Evolutionary conservation across 2,797 vertebrate genomes (phyloP).

Genomic region (Rhinatrema bivittatum): DNA sequence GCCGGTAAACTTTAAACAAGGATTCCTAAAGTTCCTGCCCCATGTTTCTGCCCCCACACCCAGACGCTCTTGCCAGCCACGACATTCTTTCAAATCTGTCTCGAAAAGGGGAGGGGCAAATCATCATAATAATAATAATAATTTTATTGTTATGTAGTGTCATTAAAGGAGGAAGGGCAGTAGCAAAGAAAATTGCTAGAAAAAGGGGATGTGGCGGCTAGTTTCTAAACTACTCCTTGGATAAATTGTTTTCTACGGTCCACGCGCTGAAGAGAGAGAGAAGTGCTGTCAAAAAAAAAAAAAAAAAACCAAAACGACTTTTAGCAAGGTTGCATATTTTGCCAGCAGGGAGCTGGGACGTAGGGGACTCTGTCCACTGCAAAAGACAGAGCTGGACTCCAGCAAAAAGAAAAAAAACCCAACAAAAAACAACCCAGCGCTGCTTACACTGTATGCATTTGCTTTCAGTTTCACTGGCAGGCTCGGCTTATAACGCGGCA

Average conservation of each 20-base stretch:
- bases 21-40: slow-evolving; percentile 60
- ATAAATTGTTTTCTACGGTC: slow-evolving; percentile 15
- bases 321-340: slow-evolving; percentile 45
- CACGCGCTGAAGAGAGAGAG: slow-evolving; percentile 17
- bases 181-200: slow-evolving; percentile 1
- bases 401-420: too few relatives aligned
- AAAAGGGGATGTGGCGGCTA: slow-evolving; percentile 26
- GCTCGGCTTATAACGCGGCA: too few relatives aligned
- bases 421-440: too few relatives aligned
- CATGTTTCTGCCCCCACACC: slow-evolving; percentile 61
- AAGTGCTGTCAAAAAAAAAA: slow-evolving; percentile 36
- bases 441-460: too few relatives aligned
- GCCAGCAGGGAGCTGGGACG: slow-evolving; percentile 38
- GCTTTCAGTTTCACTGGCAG: too few relatives aligned
- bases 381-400: slow-evolving; percentile 27
- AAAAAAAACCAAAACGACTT: too few relatives aligned
- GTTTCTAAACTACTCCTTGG: slow-evolving; percentile 26
- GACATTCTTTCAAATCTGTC: slow-evolving; percentile 57
- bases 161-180: slow-evolving; percentile 27
- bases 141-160: slow-evolving; percentile 43
- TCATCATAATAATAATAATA: slow-evolving; percentile 34
- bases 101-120: slow-evolving; percentile 39
- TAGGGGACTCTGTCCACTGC: too few relatives aligned
- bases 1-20: slow-evolving; percentile 67
- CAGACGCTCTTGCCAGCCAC: slow-evolving; percentile 65